A percentile compares a stretch with the other conserved stretches of the same genome.
phyloP scores from a whole-genome alignment of 2,888 invertebrate species.

The Plebejus argus region DNA sequence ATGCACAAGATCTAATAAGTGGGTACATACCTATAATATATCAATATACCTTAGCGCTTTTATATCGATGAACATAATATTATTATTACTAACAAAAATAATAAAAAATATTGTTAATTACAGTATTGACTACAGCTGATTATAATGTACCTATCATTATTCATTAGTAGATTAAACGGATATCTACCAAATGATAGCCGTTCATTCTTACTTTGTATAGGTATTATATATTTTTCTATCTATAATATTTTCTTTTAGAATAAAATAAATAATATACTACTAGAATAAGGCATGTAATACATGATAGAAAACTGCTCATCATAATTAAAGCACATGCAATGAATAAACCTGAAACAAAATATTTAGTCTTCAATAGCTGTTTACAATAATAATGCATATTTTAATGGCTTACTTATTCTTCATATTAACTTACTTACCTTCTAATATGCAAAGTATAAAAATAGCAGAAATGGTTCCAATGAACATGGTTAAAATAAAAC shows the following conservation, averaged over 20 bases:
- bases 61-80: too few relatives aligned
- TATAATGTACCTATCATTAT: too few relatives aligned
- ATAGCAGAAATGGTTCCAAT: conserved; percentile 22
- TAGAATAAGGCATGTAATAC: background rate
- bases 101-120: too few relatives aligned
- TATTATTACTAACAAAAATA: too few relatives aligned
- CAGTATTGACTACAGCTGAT: too few relatives aligned
- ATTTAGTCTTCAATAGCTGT: background rate
- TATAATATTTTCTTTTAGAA: background rate
- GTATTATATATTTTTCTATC: background rate
- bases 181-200: too few relatives aligned
- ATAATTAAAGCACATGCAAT: background rate
- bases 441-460: background rate
- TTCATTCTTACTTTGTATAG: background rate
- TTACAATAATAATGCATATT: background rate
- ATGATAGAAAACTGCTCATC: conserved; percentile 8
- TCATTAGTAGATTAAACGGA: too few relatives aligned
- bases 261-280: background rate
- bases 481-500: conserved; percentile 43
- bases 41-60: too few relatives aligned
- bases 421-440: background rate
- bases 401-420: too few relatives aligned
- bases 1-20: too few relatives aligned
- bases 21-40: too few relatives aligned
- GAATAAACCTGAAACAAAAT: conserved; percentile 3